Evolutionary conservation across 53 echinoderm and acorn worm species (phyloP).

Genomic region (Zoroaster sp.): DNA sequence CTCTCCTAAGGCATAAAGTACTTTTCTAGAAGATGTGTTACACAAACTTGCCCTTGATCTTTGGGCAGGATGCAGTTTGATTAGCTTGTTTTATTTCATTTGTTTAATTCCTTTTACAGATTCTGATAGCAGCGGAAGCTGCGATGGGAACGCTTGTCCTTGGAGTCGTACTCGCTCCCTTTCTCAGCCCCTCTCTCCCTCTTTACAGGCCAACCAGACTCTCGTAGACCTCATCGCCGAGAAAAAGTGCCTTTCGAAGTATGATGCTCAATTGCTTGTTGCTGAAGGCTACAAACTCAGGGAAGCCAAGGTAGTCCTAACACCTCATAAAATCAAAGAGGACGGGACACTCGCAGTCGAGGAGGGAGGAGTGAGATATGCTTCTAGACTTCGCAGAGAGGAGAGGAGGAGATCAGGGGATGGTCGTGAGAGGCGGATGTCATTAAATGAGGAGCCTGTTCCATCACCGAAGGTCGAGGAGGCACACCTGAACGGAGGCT

Average conservation of each 20-base stretch:
- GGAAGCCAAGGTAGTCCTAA: constrained; percentile 73
- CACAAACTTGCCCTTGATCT: not conserved
- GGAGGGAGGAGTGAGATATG: constrained; percentile 16
- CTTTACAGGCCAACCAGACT: constrained; percentile 72
- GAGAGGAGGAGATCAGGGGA: not conserved
- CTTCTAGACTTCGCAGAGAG: constrained; percentile 23
- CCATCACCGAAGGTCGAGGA: constrained; percentile 26
- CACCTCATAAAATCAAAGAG: constrained; percentile 74
- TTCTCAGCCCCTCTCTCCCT: constrained; percentile 65
- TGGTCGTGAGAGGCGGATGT: constrained; percentile 20
- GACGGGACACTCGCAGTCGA: constrained; percentile 62
- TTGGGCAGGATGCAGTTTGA: not conserved
- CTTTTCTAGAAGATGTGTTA: not conserved
- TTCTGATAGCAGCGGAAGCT: constrained; percentile 36
- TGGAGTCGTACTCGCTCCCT: constrained; percentile 29
- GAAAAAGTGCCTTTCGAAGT: constrained; percentile 82
- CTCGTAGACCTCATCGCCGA: constrained; percentile 85
- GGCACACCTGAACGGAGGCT: constrained; percentile 13
- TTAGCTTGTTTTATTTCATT: not conserved
- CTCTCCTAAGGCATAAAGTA: too few species aligned
- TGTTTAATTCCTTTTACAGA: not conserved
- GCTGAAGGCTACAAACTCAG: constrained; percentile 89
- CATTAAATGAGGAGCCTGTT: constrained; percentile 33
- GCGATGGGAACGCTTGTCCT: constrained; percentile 6
- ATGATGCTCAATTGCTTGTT: constrained; percentile 82